Percentiles rank a stretch among this genome's conserved stretches.
These are phyloP conservation scores for Clarias fuscus DNA, from an alignment of 2,797 vertebrate species.

Conservation along the genomic window DNA sequence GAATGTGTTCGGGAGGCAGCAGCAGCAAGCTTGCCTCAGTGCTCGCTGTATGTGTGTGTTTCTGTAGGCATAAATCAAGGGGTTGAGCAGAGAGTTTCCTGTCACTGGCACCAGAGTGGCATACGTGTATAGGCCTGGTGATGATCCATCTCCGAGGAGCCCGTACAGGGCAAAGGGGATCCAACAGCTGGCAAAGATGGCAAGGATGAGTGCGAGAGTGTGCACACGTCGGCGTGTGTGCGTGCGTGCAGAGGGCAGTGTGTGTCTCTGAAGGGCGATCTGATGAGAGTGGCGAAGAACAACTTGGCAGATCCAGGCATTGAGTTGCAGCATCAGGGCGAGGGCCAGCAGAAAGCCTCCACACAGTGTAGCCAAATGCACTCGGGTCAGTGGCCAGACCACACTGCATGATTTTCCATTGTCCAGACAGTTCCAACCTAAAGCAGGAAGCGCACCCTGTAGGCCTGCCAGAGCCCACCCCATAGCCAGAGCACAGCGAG, in stretches of 20 bases:
- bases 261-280: slow-evolving; percentile 91
- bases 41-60: slow-evolving; percentile 93
- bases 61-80: slow-evolving; percentile 90
- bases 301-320: slow-evolving; percentile 86
- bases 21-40: slow-evolving; percentile 84
- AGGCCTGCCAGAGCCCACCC: slow-evolving; percentile 81
- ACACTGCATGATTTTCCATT: slow-evolving; percentile 78
- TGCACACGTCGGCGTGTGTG: slow-evolving; percentile 80
- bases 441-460: slow-evolving; percentile 82
- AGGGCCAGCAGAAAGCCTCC: slow-evolving; percentile 84
- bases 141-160: slow-evolving; percentile 82
- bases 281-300: slow-evolving; percentile 88
- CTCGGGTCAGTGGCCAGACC: slow-evolving; percentile 83
- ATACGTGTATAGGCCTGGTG: slow-evolving; percentile 84
- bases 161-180: slow-evolving; percentile 91
- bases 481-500: slow-evolving; percentile 81
- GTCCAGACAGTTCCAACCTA: slow-evolving; percentile 90
- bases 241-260: slow-evolving; percentile 76
- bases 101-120: slow-evolving; percentile 88
- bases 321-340: slow-evolving; percentile 86
- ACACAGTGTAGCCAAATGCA: slow-evolving; percentile 84
- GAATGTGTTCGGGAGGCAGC: slow-evolving; percentile 70
- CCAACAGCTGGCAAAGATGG: slow-evolving; percentile 92
- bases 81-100: slow-evolving; percentile 90
- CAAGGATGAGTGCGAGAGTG: slow-evolving; percentile 84